These are phyloP conservation scores for Labroides dimidiatus DNA, from an alignment of 2,797 vertebrate genomes.

Conservation along the genomic window DNA sequence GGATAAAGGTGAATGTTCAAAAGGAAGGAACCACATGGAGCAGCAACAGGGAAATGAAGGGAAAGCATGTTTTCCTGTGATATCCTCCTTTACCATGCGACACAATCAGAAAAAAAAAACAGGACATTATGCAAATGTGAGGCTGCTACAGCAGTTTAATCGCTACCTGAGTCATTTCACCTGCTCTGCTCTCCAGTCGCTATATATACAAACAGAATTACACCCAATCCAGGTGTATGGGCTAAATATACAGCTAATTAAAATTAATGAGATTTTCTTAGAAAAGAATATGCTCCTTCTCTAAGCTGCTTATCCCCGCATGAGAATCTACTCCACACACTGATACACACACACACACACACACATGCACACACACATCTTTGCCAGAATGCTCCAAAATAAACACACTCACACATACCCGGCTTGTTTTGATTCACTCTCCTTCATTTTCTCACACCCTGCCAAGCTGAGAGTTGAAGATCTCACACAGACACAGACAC, in stretches of 20 bases:
- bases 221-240: constrained; percentile 75
- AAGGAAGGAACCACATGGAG: constrained; percentile 30
- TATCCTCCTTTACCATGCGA: constrained; percentile 63
- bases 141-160: constrained; percentile 48
- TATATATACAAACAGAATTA: constrained; percentile 66
- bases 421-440: constrained; percentile 59
- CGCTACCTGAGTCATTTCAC: constrained; percentile 69
- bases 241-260: constrained; percentile 84
- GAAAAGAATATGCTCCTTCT: constrained; percentile 78
- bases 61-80: constrained; percentile 63
- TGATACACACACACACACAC: constrained; percentile 33
- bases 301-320: constrained; percentile 78
- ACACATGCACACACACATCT: constrained; percentile 18
- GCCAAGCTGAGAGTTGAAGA: constrained; percentile 58
- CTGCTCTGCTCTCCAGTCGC: constrained; percentile 51
- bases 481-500: constrained; percentile 25
- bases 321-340: constrained; percentile 62
- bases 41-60: constrained; percentile 60
- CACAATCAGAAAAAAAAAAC: constrained; percentile 73
- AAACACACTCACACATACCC: constrained; percentile 24
- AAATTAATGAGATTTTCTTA: constrained; percentile 84
- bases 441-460: constrained; percentile 58
- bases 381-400: constrained; percentile 23
- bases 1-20: constrained; percentile 53
- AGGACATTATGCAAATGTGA: constrained; percentile 73